Conservation (phyloP, 2,797 vertebrate species). For the Urosaurus nigricauda region DNA sequence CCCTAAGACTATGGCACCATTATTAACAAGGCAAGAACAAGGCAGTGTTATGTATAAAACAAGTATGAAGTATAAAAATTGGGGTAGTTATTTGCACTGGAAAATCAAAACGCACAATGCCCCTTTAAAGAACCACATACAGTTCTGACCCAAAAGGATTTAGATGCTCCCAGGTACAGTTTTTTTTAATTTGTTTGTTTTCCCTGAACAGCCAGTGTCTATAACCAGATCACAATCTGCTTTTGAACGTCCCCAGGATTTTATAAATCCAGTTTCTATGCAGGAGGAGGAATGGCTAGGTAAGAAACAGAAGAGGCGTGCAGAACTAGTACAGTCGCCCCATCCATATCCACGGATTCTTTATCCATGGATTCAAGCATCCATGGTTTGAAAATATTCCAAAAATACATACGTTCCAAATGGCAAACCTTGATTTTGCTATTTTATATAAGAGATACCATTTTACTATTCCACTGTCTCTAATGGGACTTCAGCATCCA, state of each 20-base stretch:
- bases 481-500: too few relatives aligned
- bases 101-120: neutral
- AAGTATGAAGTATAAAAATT: too few relatives aligned
- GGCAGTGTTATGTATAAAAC: neutral
- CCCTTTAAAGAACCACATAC: neutral
- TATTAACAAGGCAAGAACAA: neutral
- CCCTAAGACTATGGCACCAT: neutral
- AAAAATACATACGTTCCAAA: too few relatives aligned
- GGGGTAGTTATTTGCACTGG: neutral
- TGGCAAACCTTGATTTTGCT: too few relatives aligned
- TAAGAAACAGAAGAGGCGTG: neutral
- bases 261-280: neutral
- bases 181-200: neutral
- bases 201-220: neutral
- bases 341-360: too few relatives aligned
- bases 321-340: too few relatives aligned
- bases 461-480: too few relatives aligned
- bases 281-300: neutral
- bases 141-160: neutral
- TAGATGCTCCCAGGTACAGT: neutral
- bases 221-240: neutral
- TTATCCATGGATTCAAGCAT: too few relatives aligned
- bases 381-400: too few relatives aligned
- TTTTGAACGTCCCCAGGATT: neutral
- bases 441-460: too few relatives aligned